phyloP scores from a whole-genome alignment of 2,888 invertebrate genomes.

The Atethmia centrago region DNA sequence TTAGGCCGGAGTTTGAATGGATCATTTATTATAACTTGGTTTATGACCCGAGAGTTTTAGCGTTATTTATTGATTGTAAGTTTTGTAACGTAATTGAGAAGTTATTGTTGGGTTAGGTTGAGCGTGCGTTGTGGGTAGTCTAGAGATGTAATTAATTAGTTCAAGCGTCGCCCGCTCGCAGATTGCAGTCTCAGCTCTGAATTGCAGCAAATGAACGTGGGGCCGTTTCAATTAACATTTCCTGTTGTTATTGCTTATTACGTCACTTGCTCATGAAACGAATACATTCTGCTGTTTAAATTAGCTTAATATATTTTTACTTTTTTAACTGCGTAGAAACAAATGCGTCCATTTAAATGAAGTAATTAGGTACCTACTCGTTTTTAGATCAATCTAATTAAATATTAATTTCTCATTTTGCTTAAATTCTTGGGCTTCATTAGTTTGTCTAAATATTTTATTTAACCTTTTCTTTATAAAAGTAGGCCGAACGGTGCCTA shows the following conservation, averaged over 20 bases:
- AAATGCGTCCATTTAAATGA: slow-evolving; percentile 21
- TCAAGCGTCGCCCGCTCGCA: slow-evolving; percentile 30
- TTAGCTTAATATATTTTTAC: background rate
- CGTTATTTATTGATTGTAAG: slow-evolving; percentile 50
- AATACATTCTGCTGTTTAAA: slow-evolving; percentile 30
- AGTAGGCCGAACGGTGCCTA: slow-evolving; percentile 49
- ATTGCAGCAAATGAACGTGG: slow-evolving; percentile 47
- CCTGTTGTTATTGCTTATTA: slow-evolving; percentile 58
- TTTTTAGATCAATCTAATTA: slow-evolving; percentile 26
- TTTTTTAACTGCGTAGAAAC: slow-evolving; percentile 2
- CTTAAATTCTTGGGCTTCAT: slow-evolving; percentile 30
- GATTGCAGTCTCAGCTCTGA: slow-evolving; percentile 53
- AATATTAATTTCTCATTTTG: slow-evolving; percentile 37
- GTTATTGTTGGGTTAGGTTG: slow-evolving; percentile 66
- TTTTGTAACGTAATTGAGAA: slow-evolving; percentile 68
- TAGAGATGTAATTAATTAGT: slow-evolving; percentile 65
- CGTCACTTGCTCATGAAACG: slow-evolving; percentile 34
- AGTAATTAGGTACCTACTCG: slow-evolving; percentile 11
- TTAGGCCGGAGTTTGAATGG: slow-evolving; percentile 54
- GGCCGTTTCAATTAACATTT: slow-evolving; percentile 58
- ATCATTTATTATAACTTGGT: slow-evolving; percentile 53
- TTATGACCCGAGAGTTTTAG: slow-evolving; percentile 36
- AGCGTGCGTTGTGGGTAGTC: slow-evolving; percentile 32
- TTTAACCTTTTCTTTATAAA: slow-evolving; percentile 39
- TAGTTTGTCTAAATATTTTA: slow-evolving; percentile 45